Percentiles rank a stretch among this genome's conserved stretches.
Conservation (phyloP, 1,140 invertebrate genomes). For the Dreissena polymorpha region DNA sequence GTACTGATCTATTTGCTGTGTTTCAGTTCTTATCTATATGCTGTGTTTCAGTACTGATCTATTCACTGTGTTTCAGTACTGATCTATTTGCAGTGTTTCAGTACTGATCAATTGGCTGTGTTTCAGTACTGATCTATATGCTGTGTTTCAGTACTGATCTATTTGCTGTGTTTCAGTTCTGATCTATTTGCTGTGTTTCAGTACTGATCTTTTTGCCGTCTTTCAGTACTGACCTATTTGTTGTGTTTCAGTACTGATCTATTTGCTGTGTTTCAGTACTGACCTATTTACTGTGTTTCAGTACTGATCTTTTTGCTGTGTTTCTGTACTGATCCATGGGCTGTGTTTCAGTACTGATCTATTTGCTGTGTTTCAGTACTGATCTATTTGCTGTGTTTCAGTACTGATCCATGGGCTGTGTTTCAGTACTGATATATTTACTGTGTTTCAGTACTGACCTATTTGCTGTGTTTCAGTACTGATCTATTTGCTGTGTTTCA, state of each 20-base stretch:
- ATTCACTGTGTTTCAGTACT: conserved; percentile 83
- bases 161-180: conserved; percentile 83
- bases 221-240: conserved; percentile 88
- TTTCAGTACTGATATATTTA: too few relatives aligned
- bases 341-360: too few relatives aligned
- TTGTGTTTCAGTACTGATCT: too few relatives aligned
- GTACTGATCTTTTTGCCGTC: conserved; percentile 82
- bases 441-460: conserved; percentile 83
- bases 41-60: too few relatives aligned
- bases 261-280: conserved; percentile 83
- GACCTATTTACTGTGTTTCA: conserved; percentile 57
- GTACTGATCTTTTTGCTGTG: conserved; percentile 83
- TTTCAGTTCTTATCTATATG: conserved; percentile 88
- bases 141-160: conserved; percentile 83
- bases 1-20: conserved; percentile 83
- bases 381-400: conserved; percentile 58
- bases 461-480: conserved; percentile 83
- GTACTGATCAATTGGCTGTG: conserved; percentile 82
- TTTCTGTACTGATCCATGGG: conserved; percentile 88
- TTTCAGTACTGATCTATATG: conserved; percentile 83
- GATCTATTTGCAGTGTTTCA: conserved; percentile 58
- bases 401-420: too few relatives aligned
- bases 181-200: conserved; percentile 58
- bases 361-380: conserved; percentile 83
- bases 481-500: conserved; percentile 58